These are phyloP conservation scores for Caenorhabditis sp. DNA, from an alignment of 2,888 invertebrate genomes.

Conservation along the genomic window DNA sequence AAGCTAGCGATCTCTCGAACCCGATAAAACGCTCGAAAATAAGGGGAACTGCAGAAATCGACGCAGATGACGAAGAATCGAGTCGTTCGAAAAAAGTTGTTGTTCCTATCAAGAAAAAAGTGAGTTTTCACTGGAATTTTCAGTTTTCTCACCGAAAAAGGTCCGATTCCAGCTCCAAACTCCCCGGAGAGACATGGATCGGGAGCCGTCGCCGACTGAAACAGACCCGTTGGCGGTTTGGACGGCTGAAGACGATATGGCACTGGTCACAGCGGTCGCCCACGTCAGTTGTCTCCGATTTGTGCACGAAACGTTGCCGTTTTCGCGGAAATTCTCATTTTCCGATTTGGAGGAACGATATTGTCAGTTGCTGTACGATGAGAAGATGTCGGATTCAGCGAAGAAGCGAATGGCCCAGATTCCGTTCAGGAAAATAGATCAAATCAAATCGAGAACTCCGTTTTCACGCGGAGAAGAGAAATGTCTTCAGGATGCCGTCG, in stretches of 20 bases:
- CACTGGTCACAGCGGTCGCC: conserved; percentile 93
- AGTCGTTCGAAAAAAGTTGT: too few relatives aligned
- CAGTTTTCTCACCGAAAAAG: too few relatives aligned
- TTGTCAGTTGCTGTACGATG: conserved; percentile 94
- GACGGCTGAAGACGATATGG: conserved; percentile 97
- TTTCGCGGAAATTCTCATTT: conserved; percentile 95
- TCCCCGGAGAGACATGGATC: too few relatives aligned
- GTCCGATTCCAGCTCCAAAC: too few relatives aligned
- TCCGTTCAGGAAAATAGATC: conserved; percentile 49
- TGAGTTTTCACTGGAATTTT: too few relatives aligned
- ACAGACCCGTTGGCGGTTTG: conserved; percentile 86
- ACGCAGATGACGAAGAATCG: too few relatives aligned
- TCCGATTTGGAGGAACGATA: conserved; percentile 93
- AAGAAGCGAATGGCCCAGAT: conserved; percentile 70
- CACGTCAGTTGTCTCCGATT: conserved; percentile 87
- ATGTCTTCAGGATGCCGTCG: conserved; percentile 89
- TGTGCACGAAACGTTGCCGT: conserved; percentile 94
- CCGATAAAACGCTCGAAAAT: too few relatives aligned
- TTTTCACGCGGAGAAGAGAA: conserved; percentile 94
- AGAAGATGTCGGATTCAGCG: conserved; percentile 88
- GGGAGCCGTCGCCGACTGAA: conserved; percentile 23
- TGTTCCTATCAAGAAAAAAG: neutral
- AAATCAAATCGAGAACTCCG: conserved; percentile 90
- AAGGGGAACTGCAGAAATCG: too few relatives aligned
- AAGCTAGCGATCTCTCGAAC: too few relatives aligned